Evolutionary conservation across 2,113 vertebrate species (phyloP).

Genomic region (Morone chrysops): DNA sequence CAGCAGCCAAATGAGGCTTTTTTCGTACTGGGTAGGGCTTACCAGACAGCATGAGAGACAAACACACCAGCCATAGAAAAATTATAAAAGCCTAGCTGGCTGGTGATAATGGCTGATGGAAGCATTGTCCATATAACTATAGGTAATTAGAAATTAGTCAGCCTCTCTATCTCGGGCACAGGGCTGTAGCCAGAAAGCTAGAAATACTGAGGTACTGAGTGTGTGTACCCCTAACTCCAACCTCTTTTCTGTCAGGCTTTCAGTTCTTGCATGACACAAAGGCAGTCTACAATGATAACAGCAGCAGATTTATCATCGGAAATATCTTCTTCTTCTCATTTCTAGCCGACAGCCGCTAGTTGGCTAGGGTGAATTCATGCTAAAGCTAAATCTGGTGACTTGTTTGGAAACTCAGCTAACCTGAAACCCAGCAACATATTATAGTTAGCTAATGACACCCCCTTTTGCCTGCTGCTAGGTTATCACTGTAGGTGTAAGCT

Average conservation of each 20-base stretch:
- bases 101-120: constrained; percentile 21
- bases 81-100: constrained; percentile 18
- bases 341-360: no score
- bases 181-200: not conserved
- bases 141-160: constrained; percentile 24
- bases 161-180: not conserved
- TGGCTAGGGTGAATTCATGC: no score
- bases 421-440: no score
- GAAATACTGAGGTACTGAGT: not conserved
- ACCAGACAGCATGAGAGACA: not conserved
- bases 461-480: not conserved
- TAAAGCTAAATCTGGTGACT: no score
- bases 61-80: constrained; percentile 22
- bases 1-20: constrained; percentile 36
- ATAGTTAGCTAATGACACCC: not conserved
- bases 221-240: no score
- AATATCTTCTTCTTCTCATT: no score
- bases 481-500: not conserved
- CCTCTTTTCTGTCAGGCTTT: no score
- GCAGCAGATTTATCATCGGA: not conserved
- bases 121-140: not conserved
- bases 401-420: no score
- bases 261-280: not conserved
- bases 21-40: constrained; percentile 11
- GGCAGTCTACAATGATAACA: not conserved